phyloP scores from a whole-genome alignment of 2,888 invertebrate species.

The Mystacides longicornis region DNA sequence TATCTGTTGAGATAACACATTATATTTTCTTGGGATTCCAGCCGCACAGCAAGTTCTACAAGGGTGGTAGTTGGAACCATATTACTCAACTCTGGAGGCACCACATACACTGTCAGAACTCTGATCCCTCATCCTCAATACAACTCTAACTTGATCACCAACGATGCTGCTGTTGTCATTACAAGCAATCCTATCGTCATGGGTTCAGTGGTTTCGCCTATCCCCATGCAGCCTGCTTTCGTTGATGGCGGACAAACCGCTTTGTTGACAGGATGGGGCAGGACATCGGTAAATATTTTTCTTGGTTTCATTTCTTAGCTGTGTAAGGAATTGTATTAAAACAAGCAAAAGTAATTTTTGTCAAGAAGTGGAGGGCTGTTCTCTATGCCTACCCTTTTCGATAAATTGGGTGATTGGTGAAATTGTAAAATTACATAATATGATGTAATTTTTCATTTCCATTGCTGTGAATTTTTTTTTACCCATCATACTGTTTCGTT shows the following conservation, averaged over 20 bases:
- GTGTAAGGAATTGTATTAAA: no score
- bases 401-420: no score
- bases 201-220: conserved; percentile 7
- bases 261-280: not conserved
- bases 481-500: no score
- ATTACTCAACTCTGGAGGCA: conserved; percentile 27
- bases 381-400: no score
- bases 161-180: conserved; percentile 15
- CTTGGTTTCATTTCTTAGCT: no score
- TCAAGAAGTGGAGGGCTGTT: no score
- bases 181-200: conserved; percentile 3
- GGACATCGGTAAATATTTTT: not conserved
- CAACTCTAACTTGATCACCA: not conserved
- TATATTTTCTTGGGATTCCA: no score
- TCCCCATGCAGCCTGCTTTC: conserved; percentile 1
- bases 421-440: no score
- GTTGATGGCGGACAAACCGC: not conserved
- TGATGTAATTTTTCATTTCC: no score
- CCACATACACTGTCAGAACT: conserved; percentile 22
- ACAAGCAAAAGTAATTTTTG: no score
- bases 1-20: no score
- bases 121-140: conserved; percentile 9
- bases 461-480: no score
- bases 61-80: conserved; percentile 31
- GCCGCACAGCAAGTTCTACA: not conserved